Evolutionary conservation across 1,140 invertebrate species (phyloP).

Genomic region (Drosophila sucinea): DNA sequence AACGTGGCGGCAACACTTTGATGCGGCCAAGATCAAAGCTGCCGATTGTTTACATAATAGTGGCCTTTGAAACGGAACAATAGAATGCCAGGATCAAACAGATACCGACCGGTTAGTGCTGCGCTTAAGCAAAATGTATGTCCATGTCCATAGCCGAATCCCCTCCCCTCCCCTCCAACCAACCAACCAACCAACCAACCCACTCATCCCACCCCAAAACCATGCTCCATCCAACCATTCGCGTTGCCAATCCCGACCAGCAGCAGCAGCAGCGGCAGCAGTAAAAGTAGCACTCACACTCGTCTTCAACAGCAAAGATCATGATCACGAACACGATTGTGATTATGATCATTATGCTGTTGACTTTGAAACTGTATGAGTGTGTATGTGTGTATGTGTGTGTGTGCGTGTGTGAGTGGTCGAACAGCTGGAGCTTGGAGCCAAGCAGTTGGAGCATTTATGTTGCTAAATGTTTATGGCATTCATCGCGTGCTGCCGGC

Average conservation of each 20-base stretch:
- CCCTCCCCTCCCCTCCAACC: neutral
- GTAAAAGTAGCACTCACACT: conserved; percentile 56
- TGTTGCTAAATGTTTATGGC: conserved; percentile 77
- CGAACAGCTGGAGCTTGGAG: conserved; percentile 34
- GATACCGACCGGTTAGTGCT: conserved; percentile 71
- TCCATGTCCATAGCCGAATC: conserved; percentile 60
- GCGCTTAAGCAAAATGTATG: conserved; percentile 78
- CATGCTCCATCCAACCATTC: neutral
- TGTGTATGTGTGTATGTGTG: conserved; percentile 38
- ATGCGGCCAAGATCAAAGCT: conserved; percentile 83
- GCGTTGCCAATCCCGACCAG: conserved; percentile 1
- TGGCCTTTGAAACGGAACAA: conserved; percentile 84
- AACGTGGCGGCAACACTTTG: conserved; percentile 81
- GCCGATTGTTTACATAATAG: conserved; percentile 84
- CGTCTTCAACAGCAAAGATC: conserved; percentile 29
- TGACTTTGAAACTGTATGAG: conserved; percentile 48
- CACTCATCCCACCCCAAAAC: too few species aligned
- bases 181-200: neutral
- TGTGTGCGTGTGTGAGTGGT: conserved; percentile 35
- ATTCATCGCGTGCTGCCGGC: conserved; percentile 78
- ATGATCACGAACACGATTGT: conserved; percentile 31
- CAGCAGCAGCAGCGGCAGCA: conserved; percentile 16
- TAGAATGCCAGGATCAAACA: conserved; percentile 83
- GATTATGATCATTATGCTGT: conserved; percentile 46
- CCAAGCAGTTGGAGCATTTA: conserved; percentile 27